phyloP scores from a whole-genome alignment of 2,113 vertebrate species.

The Mus pahari region DNA sequence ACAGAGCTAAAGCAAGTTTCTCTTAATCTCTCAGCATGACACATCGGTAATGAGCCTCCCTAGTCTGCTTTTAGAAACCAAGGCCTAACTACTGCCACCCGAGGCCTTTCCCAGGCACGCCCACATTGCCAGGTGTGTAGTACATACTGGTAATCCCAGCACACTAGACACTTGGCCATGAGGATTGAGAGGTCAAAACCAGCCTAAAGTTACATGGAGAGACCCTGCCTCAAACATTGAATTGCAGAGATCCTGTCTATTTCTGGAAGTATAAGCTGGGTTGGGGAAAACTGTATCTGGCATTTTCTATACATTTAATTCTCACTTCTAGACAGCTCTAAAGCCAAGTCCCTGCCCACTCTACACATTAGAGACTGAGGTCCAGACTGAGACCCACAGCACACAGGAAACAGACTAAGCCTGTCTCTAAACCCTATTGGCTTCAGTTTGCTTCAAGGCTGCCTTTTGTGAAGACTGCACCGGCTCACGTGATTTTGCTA shows the following conservation, averaged over 20 bases:
- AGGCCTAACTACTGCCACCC: background rate
- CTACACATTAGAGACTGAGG: background rate
- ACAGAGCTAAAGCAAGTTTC: no score
- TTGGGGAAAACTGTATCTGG: background rate
- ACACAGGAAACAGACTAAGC: rapidly evolving
- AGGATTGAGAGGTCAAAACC: background rate
- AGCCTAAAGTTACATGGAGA: background rate
- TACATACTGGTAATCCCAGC: background rate
- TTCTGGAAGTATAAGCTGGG: background rate
- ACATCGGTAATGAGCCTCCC: background rate
- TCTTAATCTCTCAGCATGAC: background rate
- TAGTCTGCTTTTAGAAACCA: background rate
- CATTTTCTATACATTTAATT: background rate
- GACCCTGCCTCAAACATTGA: background rate
- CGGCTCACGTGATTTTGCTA: background rate
- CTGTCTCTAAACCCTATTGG: background rate
- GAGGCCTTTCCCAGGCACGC: background rate
- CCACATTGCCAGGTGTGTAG: background rate
- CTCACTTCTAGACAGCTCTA: background rate
- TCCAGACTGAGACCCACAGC: background rate
- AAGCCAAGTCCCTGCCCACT: background rate
- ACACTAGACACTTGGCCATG: background rate
- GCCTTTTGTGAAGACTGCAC: background rate
- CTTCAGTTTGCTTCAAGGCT: background rate
- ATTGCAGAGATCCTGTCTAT: background rate